Evolutionary conservation across 2,888 invertebrate species (phyloP).

Genomic region (Quadroppia sp.): DNA sequence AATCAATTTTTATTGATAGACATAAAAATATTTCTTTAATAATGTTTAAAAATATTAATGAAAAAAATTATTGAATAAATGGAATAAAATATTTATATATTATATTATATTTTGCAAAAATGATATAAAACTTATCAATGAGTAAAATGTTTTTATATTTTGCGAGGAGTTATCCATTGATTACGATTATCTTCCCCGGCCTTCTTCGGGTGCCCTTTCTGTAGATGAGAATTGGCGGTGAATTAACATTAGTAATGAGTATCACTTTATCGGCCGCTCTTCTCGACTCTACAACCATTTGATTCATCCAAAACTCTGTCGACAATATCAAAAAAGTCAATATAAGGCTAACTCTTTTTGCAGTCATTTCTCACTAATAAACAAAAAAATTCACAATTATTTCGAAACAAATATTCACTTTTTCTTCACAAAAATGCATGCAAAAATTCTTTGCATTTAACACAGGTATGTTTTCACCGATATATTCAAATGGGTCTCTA

Average conservation of each 20-base stretch:
- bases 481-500: background rate
- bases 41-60: background rate
- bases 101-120: background rate
- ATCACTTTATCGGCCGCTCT: background rate
- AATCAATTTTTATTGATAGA: slow-evolving; percentile 21
- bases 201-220: background rate
- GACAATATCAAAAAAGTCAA: background rate
- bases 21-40: background rate
- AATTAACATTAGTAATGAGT: slow-evolving; percentile 2
- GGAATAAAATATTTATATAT: background rate
- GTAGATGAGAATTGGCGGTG: slow-evolving; percentile 22
- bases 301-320: background rate
- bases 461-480: background rate
- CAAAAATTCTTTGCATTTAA: background rate
- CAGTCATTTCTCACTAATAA: slow-evolving; percentile 13
- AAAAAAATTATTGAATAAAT: background rate
- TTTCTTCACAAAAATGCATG: background rate
- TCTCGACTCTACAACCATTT: background rate
- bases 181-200: slow-evolving; percentile 28
- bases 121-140: background rate
- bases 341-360: slow-evolving; percentile 3
- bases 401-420: too few species aligned
- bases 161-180: background rate
- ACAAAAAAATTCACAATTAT: too few species aligned
- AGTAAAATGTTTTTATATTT: background rate